A percentile compares a stretch with the other conserved stretches of the same genome.
These are phyloP conservation scores for Platysternon megacephalum DNA, from an alignment of 2,113 vertebrate genomes.

Conservation along the genomic window DNA sequence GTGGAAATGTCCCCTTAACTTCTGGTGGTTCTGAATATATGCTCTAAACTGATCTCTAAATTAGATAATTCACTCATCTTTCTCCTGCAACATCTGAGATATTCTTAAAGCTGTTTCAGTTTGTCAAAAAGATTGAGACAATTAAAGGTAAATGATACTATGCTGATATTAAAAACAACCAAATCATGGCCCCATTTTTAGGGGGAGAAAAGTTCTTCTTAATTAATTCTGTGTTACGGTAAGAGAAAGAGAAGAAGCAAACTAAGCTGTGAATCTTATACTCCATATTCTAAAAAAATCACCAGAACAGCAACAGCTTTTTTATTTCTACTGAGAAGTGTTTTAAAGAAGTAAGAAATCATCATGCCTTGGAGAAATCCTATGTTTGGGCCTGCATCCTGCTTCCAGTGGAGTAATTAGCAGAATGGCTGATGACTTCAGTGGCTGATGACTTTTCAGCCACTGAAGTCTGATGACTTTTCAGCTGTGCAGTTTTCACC, in stretches of 20 bases:
- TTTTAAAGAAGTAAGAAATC: neutral
- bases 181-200: neutral
- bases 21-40: neutral
- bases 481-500: neutral
- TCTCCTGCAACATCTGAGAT: neutral
- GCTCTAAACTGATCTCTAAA: rapidly evolving
- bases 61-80: neutral
- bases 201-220: neutral
- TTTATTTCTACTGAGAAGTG: neutral
- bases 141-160: neutral
- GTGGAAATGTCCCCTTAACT: neutral
- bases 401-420: neutral
- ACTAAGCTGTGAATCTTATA: neutral
- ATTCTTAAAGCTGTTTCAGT: neutral
- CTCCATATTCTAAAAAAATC: neutral
- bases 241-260: neutral
- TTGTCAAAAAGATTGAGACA: neutral
- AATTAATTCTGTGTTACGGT: neutral
- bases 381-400: neutral
- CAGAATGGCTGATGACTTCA: neutral
- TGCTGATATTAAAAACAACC: neutral
- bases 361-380: rapidly evolving
- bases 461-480: too few relatives aligned
- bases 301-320: neutral
- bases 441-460: too few relatives aligned